Conservation (phyloP, 2,797 vertebrate species). For the Siniperca scherzeri region DNA sequence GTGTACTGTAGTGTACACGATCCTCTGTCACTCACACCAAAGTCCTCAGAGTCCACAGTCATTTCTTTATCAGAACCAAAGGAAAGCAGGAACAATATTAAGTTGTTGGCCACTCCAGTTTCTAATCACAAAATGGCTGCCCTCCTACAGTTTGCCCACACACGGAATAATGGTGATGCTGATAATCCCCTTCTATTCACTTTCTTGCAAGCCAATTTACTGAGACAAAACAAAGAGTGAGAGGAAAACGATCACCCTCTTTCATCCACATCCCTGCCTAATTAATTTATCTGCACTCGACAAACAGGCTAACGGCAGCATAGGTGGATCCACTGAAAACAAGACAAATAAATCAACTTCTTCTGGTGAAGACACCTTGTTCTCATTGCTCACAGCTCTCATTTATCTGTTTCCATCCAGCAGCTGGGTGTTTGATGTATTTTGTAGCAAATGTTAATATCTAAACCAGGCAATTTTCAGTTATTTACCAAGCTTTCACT, state of each 20-base stretch:
- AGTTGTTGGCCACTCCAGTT: neutral
- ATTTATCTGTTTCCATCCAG: slow-evolving; percentile 7
- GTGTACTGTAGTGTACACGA: neutral
- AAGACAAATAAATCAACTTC: slow-evolving; percentile 8
- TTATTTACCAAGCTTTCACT: neutral
- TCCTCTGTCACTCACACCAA: neutral
- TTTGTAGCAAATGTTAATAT: neutral
- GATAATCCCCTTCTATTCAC: slow-evolving; percentile 57
- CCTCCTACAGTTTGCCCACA: slow-evolving; percentile 50
- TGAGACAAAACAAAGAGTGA: slow-evolving; percentile 43
- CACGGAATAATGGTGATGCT: slow-evolving; percentile 22
- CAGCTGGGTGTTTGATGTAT: neutral
- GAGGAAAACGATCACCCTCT: slow-evolving; percentile 31
- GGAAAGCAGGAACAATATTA: neutral
- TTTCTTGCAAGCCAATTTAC: slow-evolving; percentile 31
- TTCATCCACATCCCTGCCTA: slow-evolving; percentile 30
- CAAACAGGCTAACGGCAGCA: slow-evolving; percentile 32
- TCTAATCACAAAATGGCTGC: slow-evolving; percentile 38
- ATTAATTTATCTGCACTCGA: slow-evolving; percentile 47
- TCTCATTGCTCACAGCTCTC: neutral
- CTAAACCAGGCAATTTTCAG: neutral
- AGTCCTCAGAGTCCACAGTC: neutral
- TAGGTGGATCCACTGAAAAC: slow-evolving; percentile 25
- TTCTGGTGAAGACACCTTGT: neutral
- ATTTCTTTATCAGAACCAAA: neutral